Evolutionary conservation across 2,888 invertebrate species (phyloP), one percentile per base, ranked within the genome.

Genomic region (Scaptomyza cyrtandrae): DNA sequence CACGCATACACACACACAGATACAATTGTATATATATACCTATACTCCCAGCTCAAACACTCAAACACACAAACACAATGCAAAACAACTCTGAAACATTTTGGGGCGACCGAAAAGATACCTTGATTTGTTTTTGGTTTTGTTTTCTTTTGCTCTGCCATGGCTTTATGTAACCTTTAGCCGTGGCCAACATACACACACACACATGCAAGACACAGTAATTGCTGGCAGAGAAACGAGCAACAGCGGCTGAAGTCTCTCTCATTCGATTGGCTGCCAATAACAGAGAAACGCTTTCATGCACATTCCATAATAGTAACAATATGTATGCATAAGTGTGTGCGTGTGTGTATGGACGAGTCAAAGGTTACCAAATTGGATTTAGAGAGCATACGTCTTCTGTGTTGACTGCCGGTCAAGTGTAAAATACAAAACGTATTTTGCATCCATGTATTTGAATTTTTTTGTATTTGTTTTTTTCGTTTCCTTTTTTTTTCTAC

Each of bases 381-480:
- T 48, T 46, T 43, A 56, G 64, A 46, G 35, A 33, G 27, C 48
- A 62, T 46, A 63, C 53, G 84, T 31, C 24, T 78, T 31, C 24
- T 78, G 77, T 78, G 62, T 78, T 73, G 81, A 73, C 75, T 75
- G 62, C 62, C 71, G 80, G 69, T 86, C 88, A 88, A 78, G 88
- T 85, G 77, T 77, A 76, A 75, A 80, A 78, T 74, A 65, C 68
- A 76, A 74, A 80, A 62, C 57, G 60, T 63, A 81, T 70, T 71
- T 48, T 52, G 41, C 52, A 48, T 64, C 65, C 50, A 54, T 58
- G 54, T 75, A 75, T 78, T 80, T 68, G 68, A 73, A 80, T 76
- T 68, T 75, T 53, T 61, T n/a, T 3, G 27, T 7, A 24, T 45
- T 35, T 0, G 2, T 14, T 10, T 29, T 0, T 6, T 2, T 27